These are phyloP conservation scores for Labrus mixtus DNA, from an alignment of 2,113 vertebrate genomes.

Conservation along the genomic window DNA sequence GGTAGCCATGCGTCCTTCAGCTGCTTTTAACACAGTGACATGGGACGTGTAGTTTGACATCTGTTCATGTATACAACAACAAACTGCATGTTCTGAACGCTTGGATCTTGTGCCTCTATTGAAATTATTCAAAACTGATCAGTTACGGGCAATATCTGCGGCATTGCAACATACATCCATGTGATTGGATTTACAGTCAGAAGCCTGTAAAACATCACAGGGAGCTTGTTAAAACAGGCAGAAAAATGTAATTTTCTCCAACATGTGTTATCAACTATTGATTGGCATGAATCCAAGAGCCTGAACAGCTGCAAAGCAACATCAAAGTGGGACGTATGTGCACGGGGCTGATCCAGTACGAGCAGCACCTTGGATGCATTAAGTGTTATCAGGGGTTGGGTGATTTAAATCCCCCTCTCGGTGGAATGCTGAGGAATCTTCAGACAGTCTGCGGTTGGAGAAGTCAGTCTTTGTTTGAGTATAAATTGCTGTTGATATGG, in stretches of 20 bases:
- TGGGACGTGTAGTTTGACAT: neutral
- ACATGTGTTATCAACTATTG: constrained; percentile 31
- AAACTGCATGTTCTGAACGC: neutral
- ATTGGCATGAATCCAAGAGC: constrained; percentile 1
- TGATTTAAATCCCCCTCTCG: constrained; percentile 10
- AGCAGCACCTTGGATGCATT: constrained; percentile 4
- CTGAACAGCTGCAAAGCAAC: constrained; percentile 30
- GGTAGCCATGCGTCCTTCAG: too few relatives aligned
- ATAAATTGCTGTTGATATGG: constrained; percentile 24
- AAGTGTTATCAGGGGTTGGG: neutral
- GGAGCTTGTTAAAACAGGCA: constrained; percentile 18
- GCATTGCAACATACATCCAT: constrained; percentile 21
- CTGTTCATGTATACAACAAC: neutral
- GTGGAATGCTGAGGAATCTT: constrained; percentile 20
- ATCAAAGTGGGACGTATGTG: constrained; percentile 37
- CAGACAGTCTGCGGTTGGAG: constrained; percentile 4
- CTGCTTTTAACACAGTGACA: neutral
- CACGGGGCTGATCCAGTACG: constrained; percentile 3
- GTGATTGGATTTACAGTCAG: neutral
- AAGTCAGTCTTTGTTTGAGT: constrained; percentile 10
- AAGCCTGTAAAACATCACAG: constrained; percentile 18
- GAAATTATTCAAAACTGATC: neutral
- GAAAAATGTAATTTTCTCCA: neutral
- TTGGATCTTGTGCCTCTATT: neutral
- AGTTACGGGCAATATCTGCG: neutral